These are phyloP conservation scores for Fragum whitleyi DNA, from an alignment of 2,888 invertebrate species.

Conservation along the genomic window DNA sequence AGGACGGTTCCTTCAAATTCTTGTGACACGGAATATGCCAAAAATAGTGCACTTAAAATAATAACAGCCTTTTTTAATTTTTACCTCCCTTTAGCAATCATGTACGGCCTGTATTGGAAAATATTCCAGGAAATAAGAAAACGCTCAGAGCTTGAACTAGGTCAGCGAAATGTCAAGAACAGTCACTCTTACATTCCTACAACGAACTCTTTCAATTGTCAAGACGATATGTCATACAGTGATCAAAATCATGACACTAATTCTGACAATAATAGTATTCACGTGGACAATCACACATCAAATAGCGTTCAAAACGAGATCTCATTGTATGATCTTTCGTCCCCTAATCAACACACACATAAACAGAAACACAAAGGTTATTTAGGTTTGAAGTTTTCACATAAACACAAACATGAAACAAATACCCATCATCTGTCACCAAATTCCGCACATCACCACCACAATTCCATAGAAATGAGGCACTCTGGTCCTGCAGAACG, in stretches of 20 bases:
- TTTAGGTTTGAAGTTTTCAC: conserved; percentile 46
- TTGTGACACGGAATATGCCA: conserved; percentile 87
- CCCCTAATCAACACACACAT: conserved; percentile 9
- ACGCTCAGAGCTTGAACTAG: conserved; percentile 84
- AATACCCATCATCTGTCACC: conserved; percentile 15
- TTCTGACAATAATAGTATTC: conserved; percentile 46
- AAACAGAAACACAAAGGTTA: conserved; percentile 37
- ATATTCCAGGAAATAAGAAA: conserved; percentile 86
- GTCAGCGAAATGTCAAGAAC: conserved; percentile 76
- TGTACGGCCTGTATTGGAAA: conserved; percentile 86
- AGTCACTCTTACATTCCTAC: conserved; percentile 52
- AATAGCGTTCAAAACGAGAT: conserved; percentile 38
- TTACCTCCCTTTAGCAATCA: conserved; percentile 86
- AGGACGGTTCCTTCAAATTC: conserved; percentile 80
- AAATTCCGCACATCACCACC: neutral
- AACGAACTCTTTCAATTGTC: conserved; percentile 40
- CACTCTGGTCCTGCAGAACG: conserved; percentile 21
- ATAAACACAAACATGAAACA: conserved; percentile 32
- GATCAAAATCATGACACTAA: conserved; percentile 54
- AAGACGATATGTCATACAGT: conserved; percentile 56
- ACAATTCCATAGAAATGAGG: conserved; percentile 5
- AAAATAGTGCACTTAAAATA: conserved; percentile 86
- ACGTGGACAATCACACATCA: conserved; percentile 20
- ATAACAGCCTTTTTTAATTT: conserved; percentile 87
- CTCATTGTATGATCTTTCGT: conserved; percentile 41